A percentile compares a stretch with the other conserved stretches of the same genome.
Conservation (phyloP, 1,140 invertebrate genomes). For the Pristionchus pacificus region DNA sequence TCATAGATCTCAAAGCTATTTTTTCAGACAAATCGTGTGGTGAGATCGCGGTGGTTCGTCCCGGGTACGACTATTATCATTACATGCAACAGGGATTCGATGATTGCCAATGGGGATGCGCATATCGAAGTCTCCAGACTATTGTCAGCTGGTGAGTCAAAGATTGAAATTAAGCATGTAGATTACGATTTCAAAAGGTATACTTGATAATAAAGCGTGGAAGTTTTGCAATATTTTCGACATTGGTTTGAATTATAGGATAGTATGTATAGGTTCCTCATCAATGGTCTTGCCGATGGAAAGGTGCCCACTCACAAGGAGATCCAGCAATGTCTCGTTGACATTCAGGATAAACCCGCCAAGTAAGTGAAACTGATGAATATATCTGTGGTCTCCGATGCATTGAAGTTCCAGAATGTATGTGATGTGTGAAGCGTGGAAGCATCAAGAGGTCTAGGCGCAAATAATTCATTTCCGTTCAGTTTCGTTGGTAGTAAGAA, state of each 20-base stretch:
- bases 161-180: too few species aligned
- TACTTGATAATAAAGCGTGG: too few species aligned
- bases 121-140: constrained; percentile 94
- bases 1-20: background rate
- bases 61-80: constrained; percentile 87
- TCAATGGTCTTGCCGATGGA: constrained; percentile 83
- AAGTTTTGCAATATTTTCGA: too few species aligned
- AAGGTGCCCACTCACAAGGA: constrained; percentile 78
- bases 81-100: constrained; percentile 92
- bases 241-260: too few species aligned
- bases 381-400: background rate
- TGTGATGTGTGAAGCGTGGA: too few species aligned
- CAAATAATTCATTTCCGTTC: background rate
- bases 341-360: constrained; percentile 80
- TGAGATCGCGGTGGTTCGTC: constrained; percentile 70
- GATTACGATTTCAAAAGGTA: too few species aligned
- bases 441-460: too few species aligned
- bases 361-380: too few species aligned
- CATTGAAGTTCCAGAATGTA: background rate
- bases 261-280: constrained; percentile 69
- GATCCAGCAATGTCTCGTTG: constrained; percentile 85
- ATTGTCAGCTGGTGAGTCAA: constrained; percentile 74
- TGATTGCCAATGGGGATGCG: constrained; percentile 96
- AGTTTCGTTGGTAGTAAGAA: constrained; percentile 80
- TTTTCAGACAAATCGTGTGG: constrained; percentile 56